A percentile compares a stretch with the other conserved stretches of the same genome.
These are phyloP conservation scores for Venusia cambrica DNA, from an alignment of 2,888 invertebrate genomes.

Conservation along the genomic window DNA sequence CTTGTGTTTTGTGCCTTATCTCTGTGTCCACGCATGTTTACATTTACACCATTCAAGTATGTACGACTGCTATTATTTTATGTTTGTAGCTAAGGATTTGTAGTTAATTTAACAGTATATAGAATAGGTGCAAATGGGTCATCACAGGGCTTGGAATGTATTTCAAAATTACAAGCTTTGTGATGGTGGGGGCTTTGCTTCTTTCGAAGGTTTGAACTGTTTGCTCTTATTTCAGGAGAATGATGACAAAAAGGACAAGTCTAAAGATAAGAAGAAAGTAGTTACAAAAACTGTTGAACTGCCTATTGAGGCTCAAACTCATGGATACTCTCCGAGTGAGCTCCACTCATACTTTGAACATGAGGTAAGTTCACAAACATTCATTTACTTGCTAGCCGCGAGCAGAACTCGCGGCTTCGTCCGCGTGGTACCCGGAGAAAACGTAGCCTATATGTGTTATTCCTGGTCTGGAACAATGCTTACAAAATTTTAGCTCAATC, in stretches of 20 bases:
- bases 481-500: too few relatives aligned
- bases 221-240: constrained; percentile 67
- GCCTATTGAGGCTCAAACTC: constrained; percentile 88
- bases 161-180: constrained; percentile 42
- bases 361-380: constrained; percentile 86
- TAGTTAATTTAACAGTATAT: constrained; percentile 28
- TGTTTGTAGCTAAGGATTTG: constrained; percentile 43
- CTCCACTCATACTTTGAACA: constrained; percentile 88
- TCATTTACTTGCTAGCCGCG: too few relatives aligned
- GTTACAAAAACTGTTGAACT: constrained; percentile 91
- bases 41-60: constrained; percentile 38
- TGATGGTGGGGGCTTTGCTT: constrained; percentile 61
- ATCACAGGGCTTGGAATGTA: constrained; percentile 57
- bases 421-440: too few relatives aligned
- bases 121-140: constrained; percentile 73
- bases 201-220: constrained; percentile 52
- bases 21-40: constrained; percentile 80
- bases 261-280: constrained; percentile 87
- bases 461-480: too few relatives aligned
- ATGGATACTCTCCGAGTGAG: constrained; percentile 86
- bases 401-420: too few relatives aligned
- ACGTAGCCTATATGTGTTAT: too few relatives aligned
- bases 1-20: constrained; percentile 52
- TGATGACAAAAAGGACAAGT: constrained; percentile 84
- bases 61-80: constrained; percentile 31